phyloP scores from a whole-genome alignment of 2,797 vertebrate genomes.

The Alosa sapidissima region DNA sequence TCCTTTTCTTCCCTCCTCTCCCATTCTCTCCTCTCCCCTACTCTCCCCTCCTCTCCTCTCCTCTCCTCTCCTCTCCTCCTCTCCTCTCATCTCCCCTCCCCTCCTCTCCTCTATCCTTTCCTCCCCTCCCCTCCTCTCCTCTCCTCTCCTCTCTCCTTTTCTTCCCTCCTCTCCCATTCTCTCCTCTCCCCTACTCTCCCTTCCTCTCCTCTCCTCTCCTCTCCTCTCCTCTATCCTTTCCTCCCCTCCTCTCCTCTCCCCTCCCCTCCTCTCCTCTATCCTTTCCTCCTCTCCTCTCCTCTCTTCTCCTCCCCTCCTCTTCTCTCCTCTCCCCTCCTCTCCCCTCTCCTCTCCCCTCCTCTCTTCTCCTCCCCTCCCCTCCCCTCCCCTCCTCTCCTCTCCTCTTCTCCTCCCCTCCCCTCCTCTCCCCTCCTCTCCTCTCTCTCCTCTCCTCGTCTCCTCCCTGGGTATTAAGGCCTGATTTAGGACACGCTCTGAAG shows the following conservation, averaged over 20 bases:
- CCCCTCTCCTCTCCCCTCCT: background rate
- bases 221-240: background rate
- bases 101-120: background rate
- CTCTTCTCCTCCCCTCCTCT: background rate
- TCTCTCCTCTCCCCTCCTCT: background rate
- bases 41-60: too few species aligned
- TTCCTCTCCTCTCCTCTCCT: background rate
- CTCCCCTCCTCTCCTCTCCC: background rate
- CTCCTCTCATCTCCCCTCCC: too few species aligned
- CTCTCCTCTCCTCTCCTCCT: background rate
- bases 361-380: background rate
- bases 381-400: background rate
- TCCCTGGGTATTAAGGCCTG: conserved; percentile 1
- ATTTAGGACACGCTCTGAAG: conserved; percentile 15
- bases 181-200: background rate
- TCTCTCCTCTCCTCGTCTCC: background rate
- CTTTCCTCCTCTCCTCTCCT: background rate
- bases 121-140: background rate
- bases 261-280: too few species aligned
- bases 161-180: background rate
- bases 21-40: too few species aligned
- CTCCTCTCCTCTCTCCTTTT: background rate
- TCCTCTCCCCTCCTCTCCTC: background rate
- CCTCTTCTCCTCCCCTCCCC: background rate
- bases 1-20: too few species aligned